Evolutionary conservation across 2,113 vertebrate species (phyloP).

Genomic region (Ophiodon elongatus): DNA sequence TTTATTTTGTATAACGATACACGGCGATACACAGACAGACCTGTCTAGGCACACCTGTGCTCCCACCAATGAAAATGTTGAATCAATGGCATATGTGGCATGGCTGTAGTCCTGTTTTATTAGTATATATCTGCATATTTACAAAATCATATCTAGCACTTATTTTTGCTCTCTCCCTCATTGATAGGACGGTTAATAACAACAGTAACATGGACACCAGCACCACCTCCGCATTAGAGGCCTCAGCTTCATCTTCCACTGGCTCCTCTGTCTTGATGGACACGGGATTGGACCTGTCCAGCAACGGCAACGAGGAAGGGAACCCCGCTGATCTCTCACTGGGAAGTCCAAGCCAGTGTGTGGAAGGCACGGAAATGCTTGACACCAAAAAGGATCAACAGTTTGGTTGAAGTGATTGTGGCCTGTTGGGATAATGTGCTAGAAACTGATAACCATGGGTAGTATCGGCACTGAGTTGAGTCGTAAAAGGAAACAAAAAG

Average conservation of each 20-base stretch:
- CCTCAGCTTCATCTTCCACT: constrained; percentile 68
- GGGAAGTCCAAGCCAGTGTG: constrained; percentile 63
- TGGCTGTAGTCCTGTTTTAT: not conserved
- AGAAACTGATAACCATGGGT: constrained; percentile 42
- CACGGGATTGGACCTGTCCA: constrained; percentile 69
- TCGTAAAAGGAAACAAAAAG: constrained; percentile 63
- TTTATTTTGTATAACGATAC: not conserved
- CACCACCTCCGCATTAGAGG: constrained; percentile 66
- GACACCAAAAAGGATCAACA: constrained; percentile 84
- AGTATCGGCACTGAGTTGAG: constrained; percentile 55
- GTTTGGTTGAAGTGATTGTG: constrained; percentile 66
- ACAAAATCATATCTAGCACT: not conserved
- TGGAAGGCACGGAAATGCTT: constrained; percentile 75
- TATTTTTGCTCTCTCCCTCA: constrained; percentile 7
- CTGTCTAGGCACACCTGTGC: too few species aligned
- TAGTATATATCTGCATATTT: not conserved
- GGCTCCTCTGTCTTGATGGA: constrained; percentile 66
- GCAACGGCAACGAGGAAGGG: constrained; percentile 60
- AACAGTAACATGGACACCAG: constrained; percentile 77
- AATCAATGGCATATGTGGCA: too few species aligned
- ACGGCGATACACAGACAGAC: not conserved
- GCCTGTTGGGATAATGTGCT: constrained; percentile 59
- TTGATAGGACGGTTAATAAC: constrained; percentile 88
- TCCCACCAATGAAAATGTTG: too few species aligned
- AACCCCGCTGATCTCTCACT: constrained; percentile 68